Base-by-base conservation (phyloP, 2,888 invertebrate genomes). In the Phalera bucephala region DNA sequence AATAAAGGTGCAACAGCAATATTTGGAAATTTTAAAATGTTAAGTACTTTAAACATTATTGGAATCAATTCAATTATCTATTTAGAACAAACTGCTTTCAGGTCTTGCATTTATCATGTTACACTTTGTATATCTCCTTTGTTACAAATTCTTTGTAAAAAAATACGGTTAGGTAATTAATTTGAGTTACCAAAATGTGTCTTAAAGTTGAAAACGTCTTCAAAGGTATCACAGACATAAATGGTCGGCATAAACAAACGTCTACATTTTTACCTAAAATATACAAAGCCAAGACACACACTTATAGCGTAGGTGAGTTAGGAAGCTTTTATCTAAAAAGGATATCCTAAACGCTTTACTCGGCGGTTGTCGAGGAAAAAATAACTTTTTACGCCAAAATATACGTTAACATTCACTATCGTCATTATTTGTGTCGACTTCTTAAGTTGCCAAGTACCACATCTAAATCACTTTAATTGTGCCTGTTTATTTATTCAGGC, bases 321-420 rank as follows among this genome's bases (percentile, higher is more conserved):
- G 26, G 27, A 50, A 13, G 41, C 44, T 53, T 53, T 47, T 54
- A 53, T 54, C 37, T 33, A 44, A 54, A 48, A 34, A 51, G 28
- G 33, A 41, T 25, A 40, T 21, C 33, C 28, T 37, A 36, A 46
- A 40, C 23, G 36, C 15, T 35, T 30, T 31, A 39, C 29, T 28
- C 13, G 29, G 37, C 22, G 26, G 8, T 30, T 28, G 23, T 36
- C 31, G 14, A 15, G 12, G 26, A 44, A 40, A 40, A 40, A 4
- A 17, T 17, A 33, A 33, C 36, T 36, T 41, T 41, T 39, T 23
- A 36, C 33, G 28, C 11, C 8, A 36, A 33, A 51, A 32, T 20
- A 40, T 31, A 47, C 23, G 3, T n/a, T 13, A 28, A 19, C 9
- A 17, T 3, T 4, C 27, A 10, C 5, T 33, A 9, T 17, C 31